Conservation (phyloP, 2,797 vertebrate species). For the Lepus townsendii region DNA sequence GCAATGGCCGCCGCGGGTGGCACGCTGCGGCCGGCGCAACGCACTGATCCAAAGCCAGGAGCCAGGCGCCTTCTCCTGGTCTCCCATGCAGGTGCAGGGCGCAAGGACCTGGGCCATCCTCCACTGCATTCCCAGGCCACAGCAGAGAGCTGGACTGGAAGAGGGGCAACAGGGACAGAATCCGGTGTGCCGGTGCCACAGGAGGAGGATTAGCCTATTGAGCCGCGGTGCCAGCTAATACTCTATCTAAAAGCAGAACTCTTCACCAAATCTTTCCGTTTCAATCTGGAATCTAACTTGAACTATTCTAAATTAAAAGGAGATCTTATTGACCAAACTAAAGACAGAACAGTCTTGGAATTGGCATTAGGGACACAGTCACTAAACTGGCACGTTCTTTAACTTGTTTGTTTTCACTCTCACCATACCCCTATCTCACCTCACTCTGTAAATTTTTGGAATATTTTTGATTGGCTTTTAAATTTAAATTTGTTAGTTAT, state of each 20-base stretch:
- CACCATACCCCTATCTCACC: not conserved
- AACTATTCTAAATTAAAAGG: conserved; percentile 28
- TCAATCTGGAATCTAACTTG: conserved; percentile 35
- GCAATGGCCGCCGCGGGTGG: too few relatives aligned
- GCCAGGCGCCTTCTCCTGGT: too few relatives aligned
- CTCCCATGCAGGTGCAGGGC: too few relatives aligned
- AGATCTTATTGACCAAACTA: not conserved
- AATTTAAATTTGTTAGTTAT: too few relatives aligned
- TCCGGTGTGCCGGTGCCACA: too few relatives aligned
- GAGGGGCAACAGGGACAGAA: too few relatives aligned
- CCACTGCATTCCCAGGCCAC: too few relatives aligned
- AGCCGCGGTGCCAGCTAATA: not conserved
- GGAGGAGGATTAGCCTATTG: too few relatives aligned
- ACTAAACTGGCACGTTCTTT: not conserved
- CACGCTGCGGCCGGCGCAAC: too few relatives aligned
- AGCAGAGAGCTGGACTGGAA: too few relatives aligned
- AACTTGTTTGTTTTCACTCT: not conserved
- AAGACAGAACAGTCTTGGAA: conserved; percentile 15
- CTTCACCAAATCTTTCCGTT: not conserved
- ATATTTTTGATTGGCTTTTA: not conserved
- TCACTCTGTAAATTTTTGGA: not conserved
- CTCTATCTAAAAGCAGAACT: not conserved
- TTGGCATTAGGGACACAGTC: not conserved
- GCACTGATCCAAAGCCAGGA: too few relatives aligned
- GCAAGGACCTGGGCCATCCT: too few relatives aligned